Base-by-base conservation (phyloP, 2,888 invertebrate species). In the Carabus problematicus region DNA sequence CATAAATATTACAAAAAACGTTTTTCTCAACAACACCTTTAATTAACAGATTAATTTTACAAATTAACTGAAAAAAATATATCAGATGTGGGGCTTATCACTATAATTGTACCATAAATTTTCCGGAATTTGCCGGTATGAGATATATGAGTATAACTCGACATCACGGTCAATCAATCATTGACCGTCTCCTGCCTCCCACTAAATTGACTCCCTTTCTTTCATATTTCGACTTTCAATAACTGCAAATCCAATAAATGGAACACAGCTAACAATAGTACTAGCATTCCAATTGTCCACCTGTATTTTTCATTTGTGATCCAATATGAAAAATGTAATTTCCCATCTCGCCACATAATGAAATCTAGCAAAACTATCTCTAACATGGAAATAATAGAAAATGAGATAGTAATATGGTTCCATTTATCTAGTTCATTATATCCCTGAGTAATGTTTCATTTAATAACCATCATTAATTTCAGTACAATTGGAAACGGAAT, bases 321-420 rank as follows among this genome's bases (percentile, higher is more conserved):
- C 43, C 56, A 55, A 64, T 56, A 56, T 45, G 43, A 56, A 56
- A 64, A 64, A 64, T 64, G 63, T 64, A 64, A 64, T 64, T 64
- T 64, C 63, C 11, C 14, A n/a, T n/a, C n/a, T n/a, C 43, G 19
- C 3, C 12, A 16, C 12, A 52, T 52, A 52, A 52, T 12, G 16
- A 16, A 18, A 52, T 52, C 12, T 52, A 52, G 19, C 52, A 52
- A 14, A 52, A 52, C 52, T 52, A 52, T 52, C 14, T 52, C 52
- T 52, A 3, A 19, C 45, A 19, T 16, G 12, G 52, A 8, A 52
- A 52, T 12, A 29, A 29, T 3, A 29, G 6, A 29, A 29, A 6
- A 6, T 6, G 29, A 29, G 29, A 29, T 2, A 29, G 29, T 29
- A 29, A 3, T 29, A 6, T 6, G 6, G 29, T 2, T 29, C 29